Conservation (phyloP, 2,113 vertebrate genomes). For the Climacteris rufus region DNA sequence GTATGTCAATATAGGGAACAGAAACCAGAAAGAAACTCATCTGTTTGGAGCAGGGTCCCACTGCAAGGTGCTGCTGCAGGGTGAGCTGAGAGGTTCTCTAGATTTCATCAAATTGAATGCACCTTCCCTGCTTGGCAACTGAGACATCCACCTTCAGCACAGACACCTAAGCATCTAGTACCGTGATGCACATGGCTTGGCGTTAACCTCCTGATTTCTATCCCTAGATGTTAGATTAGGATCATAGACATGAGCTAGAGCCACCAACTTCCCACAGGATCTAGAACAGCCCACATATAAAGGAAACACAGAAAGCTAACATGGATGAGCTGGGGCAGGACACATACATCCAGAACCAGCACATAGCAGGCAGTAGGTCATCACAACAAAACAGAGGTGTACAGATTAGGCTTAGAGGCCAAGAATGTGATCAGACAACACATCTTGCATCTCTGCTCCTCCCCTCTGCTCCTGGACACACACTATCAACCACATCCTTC, state of each 20-base stretch:
- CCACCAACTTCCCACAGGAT: background rate
- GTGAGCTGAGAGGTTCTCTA: background rate
- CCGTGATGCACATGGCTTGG: background rate
- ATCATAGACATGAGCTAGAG: background rate
- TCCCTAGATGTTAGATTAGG: background rate
- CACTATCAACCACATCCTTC: background rate
- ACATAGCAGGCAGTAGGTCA: background rate
- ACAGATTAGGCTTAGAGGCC: background rate
- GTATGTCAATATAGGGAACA: background rate
- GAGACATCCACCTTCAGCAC: background rate
- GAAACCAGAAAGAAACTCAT: background rate
- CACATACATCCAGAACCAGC: background rate
- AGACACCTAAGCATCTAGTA: background rate
- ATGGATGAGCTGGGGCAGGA: background rate
- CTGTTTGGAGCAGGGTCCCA: background rate
- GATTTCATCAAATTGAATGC: background rate
- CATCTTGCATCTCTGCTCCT: accelerated
- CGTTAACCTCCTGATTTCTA: background rate
- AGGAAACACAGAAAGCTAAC: background rate
- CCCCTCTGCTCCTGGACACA: background rate
- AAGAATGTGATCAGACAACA: background rate
- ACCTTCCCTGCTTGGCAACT: background rate
- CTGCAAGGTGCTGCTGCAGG: background rate
- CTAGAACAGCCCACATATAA: background rate
- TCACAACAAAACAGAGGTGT: background rate